A percentile compares a stretch with the other conserved stretches of the same genome.
Conservation (phyloP, 2,888 invertebrate genomes). For the Ariolimax columbianus region DNA sequence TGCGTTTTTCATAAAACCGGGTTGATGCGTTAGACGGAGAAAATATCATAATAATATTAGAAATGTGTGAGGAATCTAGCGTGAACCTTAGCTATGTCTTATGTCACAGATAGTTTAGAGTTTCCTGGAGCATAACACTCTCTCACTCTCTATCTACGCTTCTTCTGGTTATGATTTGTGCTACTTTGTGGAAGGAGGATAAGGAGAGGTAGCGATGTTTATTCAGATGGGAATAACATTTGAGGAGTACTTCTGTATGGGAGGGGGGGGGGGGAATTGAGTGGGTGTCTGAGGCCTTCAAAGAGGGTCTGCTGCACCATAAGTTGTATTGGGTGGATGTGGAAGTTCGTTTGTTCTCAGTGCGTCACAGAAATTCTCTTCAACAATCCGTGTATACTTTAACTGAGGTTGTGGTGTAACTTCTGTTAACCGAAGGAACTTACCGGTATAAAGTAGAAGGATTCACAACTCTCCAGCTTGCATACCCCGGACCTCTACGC, state of each 20-base stretch:
- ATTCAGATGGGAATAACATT: constrained; percentile 29
- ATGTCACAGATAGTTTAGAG: constrained; percentile 23
- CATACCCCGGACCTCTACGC: too few species aligned
- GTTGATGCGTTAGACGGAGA: background rate
- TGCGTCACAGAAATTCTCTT: background rate
- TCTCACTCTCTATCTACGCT: background rate
- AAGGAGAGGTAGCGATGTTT: background rate
- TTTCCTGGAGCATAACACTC: background rate
- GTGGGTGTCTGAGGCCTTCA: background rate
- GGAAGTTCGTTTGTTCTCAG: background rate
- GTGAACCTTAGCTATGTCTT: constrained; percentile 10
- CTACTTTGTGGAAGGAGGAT: background rate
- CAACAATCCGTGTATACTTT: too few species aligned
- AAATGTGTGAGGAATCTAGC: constrained; percentile 31
- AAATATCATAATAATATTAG: constrained; percentile 47
- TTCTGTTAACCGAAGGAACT: too few species aligned
- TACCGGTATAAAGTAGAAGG: too few species aligned
- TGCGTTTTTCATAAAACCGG: constrained; percentile 13
- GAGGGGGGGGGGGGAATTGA: background rate
- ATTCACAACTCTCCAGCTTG: too few species aligned
- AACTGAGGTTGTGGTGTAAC: too few species aligned
- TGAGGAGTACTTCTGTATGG: background rate
- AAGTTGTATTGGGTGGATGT: background rate
- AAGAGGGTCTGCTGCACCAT: background rate
- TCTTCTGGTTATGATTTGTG: background rate